Conservation (phyloP, 2,888 invertebrate species). For the Tinea semifulvella region DNA sequence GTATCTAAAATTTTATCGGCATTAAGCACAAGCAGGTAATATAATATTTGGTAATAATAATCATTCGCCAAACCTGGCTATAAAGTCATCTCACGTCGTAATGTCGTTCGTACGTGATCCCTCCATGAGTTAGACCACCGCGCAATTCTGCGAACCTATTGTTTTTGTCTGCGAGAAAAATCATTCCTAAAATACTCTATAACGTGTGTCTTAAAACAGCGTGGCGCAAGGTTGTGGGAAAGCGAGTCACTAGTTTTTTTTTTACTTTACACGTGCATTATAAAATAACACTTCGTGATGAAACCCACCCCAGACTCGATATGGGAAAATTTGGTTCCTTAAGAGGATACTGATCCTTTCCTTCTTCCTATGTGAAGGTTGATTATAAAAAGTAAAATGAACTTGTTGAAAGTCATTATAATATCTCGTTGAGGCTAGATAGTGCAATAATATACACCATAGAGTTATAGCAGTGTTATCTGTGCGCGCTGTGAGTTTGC, state of each 20-base stretch:
- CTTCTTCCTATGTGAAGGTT: no score
- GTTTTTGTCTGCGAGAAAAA: neutral
- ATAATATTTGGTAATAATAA: conserved; percentile 2
- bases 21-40: conserved; percentile 23
- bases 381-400: no score
- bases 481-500: conserved; percentile 18
- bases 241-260: neutral
- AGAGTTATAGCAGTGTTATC: neutral
- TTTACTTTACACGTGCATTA: neutral
- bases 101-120: conserved; percentile 1
- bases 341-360: no score
- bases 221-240: no score
- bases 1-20: conserved; percentile 22
- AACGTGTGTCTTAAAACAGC: conserved; percentile 5
- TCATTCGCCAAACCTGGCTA: no score
- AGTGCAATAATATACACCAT: neutral
- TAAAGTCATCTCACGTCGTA: no score
- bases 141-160: conserved; percentile 7
- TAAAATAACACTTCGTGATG: neutral
- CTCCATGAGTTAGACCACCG: neutral
- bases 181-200: conserved; percentile 1
- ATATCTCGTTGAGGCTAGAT: no score
- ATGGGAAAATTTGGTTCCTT: no score
- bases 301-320: neutral
- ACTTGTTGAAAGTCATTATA: neutral